phyloP scores from a whole-genome alignment of 2,797 vertebrate genomes.

The Varecia variegata region DNA sequence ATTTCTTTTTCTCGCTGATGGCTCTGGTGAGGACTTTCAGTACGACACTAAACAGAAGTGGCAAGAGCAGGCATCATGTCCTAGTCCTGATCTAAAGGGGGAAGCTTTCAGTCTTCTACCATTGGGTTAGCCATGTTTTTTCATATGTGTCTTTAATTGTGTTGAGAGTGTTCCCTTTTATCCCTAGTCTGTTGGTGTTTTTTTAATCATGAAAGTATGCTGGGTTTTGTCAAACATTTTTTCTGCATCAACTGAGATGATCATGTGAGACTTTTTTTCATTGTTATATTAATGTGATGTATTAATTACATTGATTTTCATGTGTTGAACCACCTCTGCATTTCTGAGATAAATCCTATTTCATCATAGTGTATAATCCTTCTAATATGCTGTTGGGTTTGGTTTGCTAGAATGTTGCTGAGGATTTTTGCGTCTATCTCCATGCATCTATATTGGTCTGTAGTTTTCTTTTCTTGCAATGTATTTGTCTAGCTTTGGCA shows the following conservation, averaged over 20 bases:
- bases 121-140: background rate
- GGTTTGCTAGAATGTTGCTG: background rate
- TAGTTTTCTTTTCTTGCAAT: background rate
- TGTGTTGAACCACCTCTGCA: background rate
- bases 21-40: background rate
- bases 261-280: background rate
- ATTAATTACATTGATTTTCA: background rate
- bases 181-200: background rate
- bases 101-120: background rate
- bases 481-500: background rate
- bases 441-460: background rate
- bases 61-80: background rate
- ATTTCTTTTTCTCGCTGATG: background rate
- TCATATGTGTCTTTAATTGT: background rate
- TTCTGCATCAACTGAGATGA: background rate
- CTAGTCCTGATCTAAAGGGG: background rate
- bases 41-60: background rate
- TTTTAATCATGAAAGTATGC: background rate
- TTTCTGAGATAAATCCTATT: background rate
- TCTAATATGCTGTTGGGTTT: background rate
- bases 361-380: background rate
- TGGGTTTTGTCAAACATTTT: background rate
- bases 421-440: background rate
- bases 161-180: background rate
- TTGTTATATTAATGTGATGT: background rate